phyloP scores from a whole-genome alignment of 2,888 invertebrate species.

The Diplolepis rosae region DNA sequence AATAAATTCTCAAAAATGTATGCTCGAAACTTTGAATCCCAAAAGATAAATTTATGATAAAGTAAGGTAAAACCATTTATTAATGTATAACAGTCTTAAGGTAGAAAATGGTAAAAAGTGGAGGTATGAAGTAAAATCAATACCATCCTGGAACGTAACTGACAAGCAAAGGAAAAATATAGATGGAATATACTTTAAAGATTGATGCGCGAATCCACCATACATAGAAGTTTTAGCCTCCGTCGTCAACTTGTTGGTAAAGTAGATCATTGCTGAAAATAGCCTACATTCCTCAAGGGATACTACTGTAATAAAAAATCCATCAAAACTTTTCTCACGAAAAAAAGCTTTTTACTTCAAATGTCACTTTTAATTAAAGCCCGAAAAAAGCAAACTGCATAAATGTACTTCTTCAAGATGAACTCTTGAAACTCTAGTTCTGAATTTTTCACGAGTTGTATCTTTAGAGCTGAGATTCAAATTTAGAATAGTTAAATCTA shows the following conservation, averaged over 20 bases:
- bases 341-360: conserved; percentile 6
- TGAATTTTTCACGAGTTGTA: background rate
- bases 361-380: conserved; percentile 21
- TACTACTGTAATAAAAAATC: background rate
- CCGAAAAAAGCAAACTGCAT: background rate
- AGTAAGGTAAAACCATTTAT: background rate
- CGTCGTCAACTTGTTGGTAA: background rate
- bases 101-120: conserved; percentile 11
- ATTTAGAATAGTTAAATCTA: no score
- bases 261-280: background rate
- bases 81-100: background rate
- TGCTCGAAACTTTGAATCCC: background rate
- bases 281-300: background rate
- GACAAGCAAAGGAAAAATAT: conserved; percentile 20
- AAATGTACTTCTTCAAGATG: background rate
- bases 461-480: background rate
- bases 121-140: conserved; percentile 25
- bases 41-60: conserved; percentile 19
- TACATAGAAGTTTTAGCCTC: conserved; percentile 18
- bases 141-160: conserved; percentile 12
- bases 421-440: background rate
- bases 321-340: conserved; percentile 14
- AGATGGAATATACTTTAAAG: conserved; percentile 16
- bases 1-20: no score
- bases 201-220: conserved; percentile 20